These are phyloP conservation scores for Sarotherodon lohbergeri DNA, from an alignment of 2,113 vertebrate species.

Conservation along the genomic window DNA sequence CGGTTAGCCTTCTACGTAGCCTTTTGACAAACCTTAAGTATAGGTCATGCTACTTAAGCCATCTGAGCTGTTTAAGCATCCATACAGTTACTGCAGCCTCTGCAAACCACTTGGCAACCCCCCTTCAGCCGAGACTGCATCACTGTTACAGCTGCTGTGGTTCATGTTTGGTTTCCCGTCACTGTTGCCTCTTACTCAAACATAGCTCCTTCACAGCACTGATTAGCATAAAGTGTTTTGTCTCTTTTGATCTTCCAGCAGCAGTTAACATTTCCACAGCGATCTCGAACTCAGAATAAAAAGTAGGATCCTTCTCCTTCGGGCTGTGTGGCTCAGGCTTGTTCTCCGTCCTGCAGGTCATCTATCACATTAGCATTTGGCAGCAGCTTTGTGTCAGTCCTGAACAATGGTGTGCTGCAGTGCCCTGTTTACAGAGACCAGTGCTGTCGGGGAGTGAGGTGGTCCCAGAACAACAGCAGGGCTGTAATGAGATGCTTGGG, in stretches of 20 bases:
- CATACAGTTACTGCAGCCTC: neutral
- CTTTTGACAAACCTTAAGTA: accelerated
- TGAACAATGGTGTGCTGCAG: neutral
- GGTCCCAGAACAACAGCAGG: accelerated
- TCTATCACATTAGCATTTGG: neutral
- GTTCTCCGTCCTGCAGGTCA: neutral
- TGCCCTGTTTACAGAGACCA: neutral
- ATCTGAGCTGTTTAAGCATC: neutral
- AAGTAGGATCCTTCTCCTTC: neutral
- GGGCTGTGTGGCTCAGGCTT: neutral
- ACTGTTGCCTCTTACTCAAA: neutral
- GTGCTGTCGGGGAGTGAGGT: neutral
- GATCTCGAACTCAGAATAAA: neutral
- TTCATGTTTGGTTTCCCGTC: neutral
- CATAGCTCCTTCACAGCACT: accelerated
- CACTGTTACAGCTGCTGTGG: neutral
- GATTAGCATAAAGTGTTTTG: neutral
- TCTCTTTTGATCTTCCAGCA: neutral
- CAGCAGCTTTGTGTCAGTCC: neutral
- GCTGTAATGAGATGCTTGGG: accelerated
- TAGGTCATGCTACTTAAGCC: neutral
- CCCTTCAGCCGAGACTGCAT: neutral
- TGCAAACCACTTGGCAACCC: neutral
- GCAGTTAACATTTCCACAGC: neutral
- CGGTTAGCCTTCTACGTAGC: neutral